Evolutionary conservation across 2,888 invertebrate genomes (phyloP), one percentile per base, ranked within the genome.

Genomic region (Erebia aethiops): DNA sequence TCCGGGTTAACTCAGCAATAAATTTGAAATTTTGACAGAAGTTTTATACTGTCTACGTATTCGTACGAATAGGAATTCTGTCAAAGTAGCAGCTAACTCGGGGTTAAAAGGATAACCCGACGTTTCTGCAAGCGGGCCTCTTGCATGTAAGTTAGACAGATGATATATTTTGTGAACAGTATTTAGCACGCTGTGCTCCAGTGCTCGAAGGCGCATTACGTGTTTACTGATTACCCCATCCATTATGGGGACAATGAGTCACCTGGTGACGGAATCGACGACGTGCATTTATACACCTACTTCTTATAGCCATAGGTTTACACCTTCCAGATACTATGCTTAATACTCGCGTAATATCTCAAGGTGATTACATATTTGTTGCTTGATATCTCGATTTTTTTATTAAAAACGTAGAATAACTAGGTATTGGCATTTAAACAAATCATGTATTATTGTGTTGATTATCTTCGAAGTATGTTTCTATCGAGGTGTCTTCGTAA

Each of bases 171-270:
- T 58, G 35, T 26, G 13, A 58, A 35, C 57, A 35, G n/a, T 58
- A 56, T 41, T n/a, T 35, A 11, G 43, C 62, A 49, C 62, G 62
- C 9, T 62, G 13, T 21, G 62, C 16, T 60, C 41, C 9, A 49
- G 13, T 21, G 62, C 16, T 60, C 41, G 60, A 16, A 60, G 60
- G 60, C 13, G 10, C 60, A 60, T 41, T 60, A 43, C 60, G 60
- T 41, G 60, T 41, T 61, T 65, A 65, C 60, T 35, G 35, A 35
- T 35, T 43, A 46, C 46, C 46, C 60, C 65, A 49, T 62, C 60
- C 65, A 49, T 62, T 49, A 57, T 43, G 69, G 66, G 61, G 69
- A 69, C 62, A 62, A 18, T 72, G 72, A 72, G 66, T 72, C 71
- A 72, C 70, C 66, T 11, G 72, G 66, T 69, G 62, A 66, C 71